Evolutionary conservation across 2,113 vertebrate species (phyloP), one percentile per base, ranked within the genome.

Genomic region (Chaetodon auriga): DNA sequence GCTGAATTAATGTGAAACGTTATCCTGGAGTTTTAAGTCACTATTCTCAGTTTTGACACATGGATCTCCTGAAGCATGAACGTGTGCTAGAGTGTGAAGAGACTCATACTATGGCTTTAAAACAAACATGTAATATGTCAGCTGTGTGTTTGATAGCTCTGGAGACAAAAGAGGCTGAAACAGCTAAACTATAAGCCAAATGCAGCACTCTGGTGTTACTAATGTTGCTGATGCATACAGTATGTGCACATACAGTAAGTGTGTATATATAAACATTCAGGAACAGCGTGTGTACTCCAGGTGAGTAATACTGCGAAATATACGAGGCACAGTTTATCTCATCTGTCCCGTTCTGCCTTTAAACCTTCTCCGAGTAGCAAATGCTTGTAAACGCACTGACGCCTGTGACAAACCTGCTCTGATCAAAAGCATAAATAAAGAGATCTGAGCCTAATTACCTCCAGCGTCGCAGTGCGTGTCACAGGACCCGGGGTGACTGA

Each of bases 301-400:
- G 65, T 54, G 62, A 55, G 58, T 46, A 45, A 68, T 23, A 45
- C 46, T 72, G 23, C 54, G 68, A 66, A 65, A 54, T 61, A 66
- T 66, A 49, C 9, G 19, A 65, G 53, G 38, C 46, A 10, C 66
- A 54, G 66, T 49, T 43, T 9, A 54, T 62, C 46, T 38, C 35
- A 45, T 83, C 43, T 36, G 36, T 71, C 73, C 19, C 75, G 68
- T 43, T 66, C 43, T 68, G 64, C 62, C 68, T 60, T 19, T 77
- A 68, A 69, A 72, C 25, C 63, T 69, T 66, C 55, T 64, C 68
- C 43, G 55, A 73, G 62, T 19, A 48, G 41, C 73, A n/a, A 21
- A n/a, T 38, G 25, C 62, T 74, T 73, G 74, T 84, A 74, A 87
- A 74, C 68, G 74, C 60, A 30, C 55, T 46, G 61, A 77, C 30